Percentiles rank a stretch among this genome's conserved stretches.
phyloP scores from a whole-genome alignment of 2,113 vertebrate genomes.

The Cebus imitator region DNA sequence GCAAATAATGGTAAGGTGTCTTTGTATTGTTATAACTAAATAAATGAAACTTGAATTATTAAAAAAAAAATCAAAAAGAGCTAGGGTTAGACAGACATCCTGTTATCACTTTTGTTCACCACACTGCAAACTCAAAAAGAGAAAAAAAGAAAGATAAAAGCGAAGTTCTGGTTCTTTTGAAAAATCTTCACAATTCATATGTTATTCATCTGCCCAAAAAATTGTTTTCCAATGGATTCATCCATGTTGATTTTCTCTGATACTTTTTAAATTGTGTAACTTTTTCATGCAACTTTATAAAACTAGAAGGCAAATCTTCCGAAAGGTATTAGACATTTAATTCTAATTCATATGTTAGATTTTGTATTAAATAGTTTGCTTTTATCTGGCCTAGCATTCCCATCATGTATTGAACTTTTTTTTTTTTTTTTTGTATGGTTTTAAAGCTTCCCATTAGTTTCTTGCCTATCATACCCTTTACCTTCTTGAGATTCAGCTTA shows the following conservation, averaged over 20 bases:
- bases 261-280: background rate
- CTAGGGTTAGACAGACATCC: background rate
- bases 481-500: background rate
- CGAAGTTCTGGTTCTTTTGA: background rate
- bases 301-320: background rate
- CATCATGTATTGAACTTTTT: background rate
- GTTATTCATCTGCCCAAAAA: background rate
- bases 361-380: background rate
- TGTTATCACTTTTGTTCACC: slow-evolving; percentile 18
- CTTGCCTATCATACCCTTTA: background rate
- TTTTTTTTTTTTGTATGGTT: background rate
- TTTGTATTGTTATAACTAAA: slow-evolving; percentile 67
- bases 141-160: background rate
- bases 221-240: background rate
- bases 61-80: slow-evolving; percentile 61
- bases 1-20: slow-evolving; percentile 72
- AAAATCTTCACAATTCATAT: background rate
- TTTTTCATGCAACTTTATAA: background rate
- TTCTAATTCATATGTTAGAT: background rate
- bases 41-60: slow-evolving; percentile 74
- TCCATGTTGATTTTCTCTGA: background rate
- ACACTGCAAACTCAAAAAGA: slow-evolving; percentile 29
- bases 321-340: background rate
- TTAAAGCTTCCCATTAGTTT: background rate
- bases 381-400: background rate